Evolutionary conservation across 1,140 invertebrate genomes (phyloP).

Genomic region (Anoplophora glabripennis): DNA sequence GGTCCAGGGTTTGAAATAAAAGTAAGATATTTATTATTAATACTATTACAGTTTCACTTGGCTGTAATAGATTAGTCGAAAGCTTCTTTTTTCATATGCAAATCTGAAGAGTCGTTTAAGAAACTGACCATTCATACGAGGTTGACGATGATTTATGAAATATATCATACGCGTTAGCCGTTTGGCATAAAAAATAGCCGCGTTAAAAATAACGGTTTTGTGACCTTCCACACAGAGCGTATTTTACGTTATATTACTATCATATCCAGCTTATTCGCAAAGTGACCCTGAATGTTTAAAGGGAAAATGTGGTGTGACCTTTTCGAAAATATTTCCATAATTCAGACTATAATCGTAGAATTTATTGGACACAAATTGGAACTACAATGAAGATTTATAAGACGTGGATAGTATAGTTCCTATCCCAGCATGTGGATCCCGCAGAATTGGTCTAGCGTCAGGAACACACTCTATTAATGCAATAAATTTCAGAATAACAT

Average conservation of each 20-base stretch:
- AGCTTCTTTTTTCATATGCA: too few species aligned
- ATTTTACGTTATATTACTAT: not conserved
- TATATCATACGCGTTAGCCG: not conserved
- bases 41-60: too few species aligned
- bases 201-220: not conserved
- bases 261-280: not conserved
- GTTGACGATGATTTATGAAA: too few species aligned
- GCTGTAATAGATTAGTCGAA: too few species aligned
- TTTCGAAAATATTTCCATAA: slow-evolving; percentile 34
- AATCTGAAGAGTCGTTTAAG: too few species aligned
- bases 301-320: slow-evolving; percentile 34
- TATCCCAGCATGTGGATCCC: too few species aligned
- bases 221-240: not conserved
- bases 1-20: too few species aligned
- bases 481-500: slow-evolving; percentile 46
- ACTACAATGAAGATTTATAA: slow-evolving; percentile 40
- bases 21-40: too few species aligned
- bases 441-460: not conserved
- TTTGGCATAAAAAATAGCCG: not conserved
- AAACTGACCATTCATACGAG: too few species aligned
- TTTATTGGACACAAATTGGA: slow-evolving; percentile 43
- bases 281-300: slow-evolving; percentile 32
- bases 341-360: slow-evolving; percentile 35
- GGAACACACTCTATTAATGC: slow-evolving; percentile 19
- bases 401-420: slow-evolving; percentile 8